phyloP scores from a whole-genome alignment of 2,113 vertebrate genomes.

The Amblyopsis rosae region DNA sequence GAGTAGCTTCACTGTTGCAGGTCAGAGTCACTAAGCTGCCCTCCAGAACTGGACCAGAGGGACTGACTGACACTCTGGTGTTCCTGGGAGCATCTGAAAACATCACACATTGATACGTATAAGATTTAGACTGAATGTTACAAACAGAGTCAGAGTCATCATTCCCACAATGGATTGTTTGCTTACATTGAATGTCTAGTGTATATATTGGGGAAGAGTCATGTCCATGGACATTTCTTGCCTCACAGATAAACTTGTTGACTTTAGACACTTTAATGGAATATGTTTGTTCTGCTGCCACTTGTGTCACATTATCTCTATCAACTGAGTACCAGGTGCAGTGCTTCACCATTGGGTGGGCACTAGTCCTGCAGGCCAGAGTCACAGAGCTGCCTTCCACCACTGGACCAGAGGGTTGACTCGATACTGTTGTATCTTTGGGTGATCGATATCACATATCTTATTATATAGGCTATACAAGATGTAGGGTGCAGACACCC shows the following conservation, averaged over 20 bases:
- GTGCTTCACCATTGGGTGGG: constrained; percentile 63
- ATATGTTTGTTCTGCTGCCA: not conserved
- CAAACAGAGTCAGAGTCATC: not conserved
- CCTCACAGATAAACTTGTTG: constrained; percentile 33
- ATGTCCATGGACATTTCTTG: constrained; percentile 49
- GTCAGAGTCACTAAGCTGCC: constrained; percentile 56
- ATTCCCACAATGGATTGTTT: constrained; percentile 11
- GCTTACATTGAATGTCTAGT: constrained; percentile 66
- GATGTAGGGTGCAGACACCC: too few relatives aligned
- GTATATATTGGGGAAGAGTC: constrained; percentile 27
- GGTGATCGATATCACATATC: constrained; percentile 28
- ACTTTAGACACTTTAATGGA: too few relatives aligned
- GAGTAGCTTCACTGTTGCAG: constrained; percentile 64
- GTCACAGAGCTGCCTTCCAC: constrained; percentile 55
- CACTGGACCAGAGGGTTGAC: constrained; percentile 33
- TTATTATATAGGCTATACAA: too few relatives aligned
- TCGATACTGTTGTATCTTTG: constrained; percentile 47
- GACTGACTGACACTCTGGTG: constrained; percentile 42
- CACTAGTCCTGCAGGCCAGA: constrained; percentile 61
- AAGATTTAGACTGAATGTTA: too few relatives aligned
- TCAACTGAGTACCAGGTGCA: constrained; percentile 69
- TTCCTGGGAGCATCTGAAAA: constrained; percentile 67
- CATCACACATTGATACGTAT: too few relatives aligned
- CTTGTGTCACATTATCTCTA: constrained; percentile 10
- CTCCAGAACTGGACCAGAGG: constrained; percentile 41